Conservation (phyloP, 1,140 invertebrate genomes). For the Brachionus rubens region DNA sequence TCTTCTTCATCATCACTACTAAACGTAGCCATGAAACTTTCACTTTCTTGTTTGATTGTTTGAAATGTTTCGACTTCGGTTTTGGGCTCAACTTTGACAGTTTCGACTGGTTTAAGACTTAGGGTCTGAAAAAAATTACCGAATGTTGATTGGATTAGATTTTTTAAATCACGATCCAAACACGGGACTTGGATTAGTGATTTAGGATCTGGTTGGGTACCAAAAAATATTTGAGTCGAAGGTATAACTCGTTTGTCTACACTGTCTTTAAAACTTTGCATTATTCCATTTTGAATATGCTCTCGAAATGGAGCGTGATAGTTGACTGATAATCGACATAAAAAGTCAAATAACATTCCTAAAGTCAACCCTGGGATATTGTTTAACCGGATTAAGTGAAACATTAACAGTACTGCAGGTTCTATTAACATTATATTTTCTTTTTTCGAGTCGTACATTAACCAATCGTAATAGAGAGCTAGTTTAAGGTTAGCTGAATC, state of each 20-base stretch:
- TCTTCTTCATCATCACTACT: slow-evolving; percentile 35
- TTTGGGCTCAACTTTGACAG: not conserved
- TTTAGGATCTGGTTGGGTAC: not conserved
- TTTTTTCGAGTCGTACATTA: slow-evolving; percentile 88
- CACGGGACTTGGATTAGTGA: not conserved
- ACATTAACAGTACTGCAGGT: slow-evolving; percentile 96
- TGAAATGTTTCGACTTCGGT: slow-evolving; percentile 6
- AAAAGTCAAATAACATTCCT: slow-evolving; percentile 86
- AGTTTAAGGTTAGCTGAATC: slow-evolving; percentile 91
- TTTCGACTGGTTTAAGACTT: not conserved
- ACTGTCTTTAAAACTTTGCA: slow-evolving; percentile 21
- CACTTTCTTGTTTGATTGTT: not conserved
- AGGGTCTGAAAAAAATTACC: slow-evolving; percentile 33
- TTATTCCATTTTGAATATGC: slow-evolving; percentile 16
- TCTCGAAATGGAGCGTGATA: not conserved
- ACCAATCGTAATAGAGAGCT: slow-evolving; percentile 94
- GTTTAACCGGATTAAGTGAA: slow-evolving; percentile 91
- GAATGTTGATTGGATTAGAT: slow-evolving; percentile 34
- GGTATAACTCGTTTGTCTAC: slow-evolving; percentile 43
- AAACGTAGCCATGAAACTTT: not conserved
- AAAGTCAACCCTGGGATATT: not conserved
- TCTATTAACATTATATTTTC: slow-evolving; percentile 92
- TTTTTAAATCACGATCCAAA: slow-evolving; percentile 34
- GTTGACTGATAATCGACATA: slow-evolving; percentile 70
- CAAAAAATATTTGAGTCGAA: slow-evolving; percentile 6